phyloP scores from a whole-genome alignment of 2,888 invertebrate species.

The Drosophila ezoana region DNA sequence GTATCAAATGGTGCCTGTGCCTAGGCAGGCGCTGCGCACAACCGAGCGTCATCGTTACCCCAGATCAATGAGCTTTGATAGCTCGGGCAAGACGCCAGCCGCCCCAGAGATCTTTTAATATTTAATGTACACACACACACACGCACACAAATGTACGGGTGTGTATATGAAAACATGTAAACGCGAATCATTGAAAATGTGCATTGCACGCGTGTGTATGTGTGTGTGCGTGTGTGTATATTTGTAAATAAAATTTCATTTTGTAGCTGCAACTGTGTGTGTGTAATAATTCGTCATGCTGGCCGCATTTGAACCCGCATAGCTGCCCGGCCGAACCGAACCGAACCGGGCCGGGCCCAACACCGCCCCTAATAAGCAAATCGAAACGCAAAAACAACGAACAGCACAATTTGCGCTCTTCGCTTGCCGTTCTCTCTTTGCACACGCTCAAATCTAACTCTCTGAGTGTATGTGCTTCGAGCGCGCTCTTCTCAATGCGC shows the following conservation, averaged over 20 bases:
- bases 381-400: slow-evolving; percentile 14
- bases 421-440: slow-evolving; percentile 7
- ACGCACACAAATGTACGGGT: neutral
- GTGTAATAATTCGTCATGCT: slow-evolving; percentile 79
- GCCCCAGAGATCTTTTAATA: slow-evolving; percentile 60
- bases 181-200: slow-evolving; percentile 54
- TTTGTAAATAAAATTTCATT: slow-evolving; percentile 67
- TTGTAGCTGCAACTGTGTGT: slow-evolving; percentile 32
- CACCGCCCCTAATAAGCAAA: slow-evolving; percentile 74
- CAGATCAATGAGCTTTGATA: slow-evolving; percentile 70
- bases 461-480: slow-evolving; percentile 26
- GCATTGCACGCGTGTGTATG: slow-evolving; percentile 51
- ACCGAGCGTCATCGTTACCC: slow-evolving; percentile 28
- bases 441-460: slow-evolving; percentile 25
- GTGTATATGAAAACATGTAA: slow-evolving; percentile 7
- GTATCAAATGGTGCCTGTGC: slow-evolving; percentile 38
- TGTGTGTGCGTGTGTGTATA: slow-evolving; percentile 5
- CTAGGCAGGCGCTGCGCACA: slow-evolving; percentile 17
- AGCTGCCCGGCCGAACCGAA: slow-evolving; percentile 55
- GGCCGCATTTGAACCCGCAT: slow-evolving; percentile 78
- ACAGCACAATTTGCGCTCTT: slow-evolving; percentile 38
- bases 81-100: slow-evolving; percentile 57
- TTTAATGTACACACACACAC: slow-evolving; percentile 31
- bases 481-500: slow-evolving; percentile 33
- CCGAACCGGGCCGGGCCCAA: slow-evolving; percentile 55